A percentile compares a stretch with the other conserved stretches of the same genome.
phyloP scores from a whole-genome alignment of 2,797 vertebrate genomes.

The Geotrypetes seraphini region DNA sequence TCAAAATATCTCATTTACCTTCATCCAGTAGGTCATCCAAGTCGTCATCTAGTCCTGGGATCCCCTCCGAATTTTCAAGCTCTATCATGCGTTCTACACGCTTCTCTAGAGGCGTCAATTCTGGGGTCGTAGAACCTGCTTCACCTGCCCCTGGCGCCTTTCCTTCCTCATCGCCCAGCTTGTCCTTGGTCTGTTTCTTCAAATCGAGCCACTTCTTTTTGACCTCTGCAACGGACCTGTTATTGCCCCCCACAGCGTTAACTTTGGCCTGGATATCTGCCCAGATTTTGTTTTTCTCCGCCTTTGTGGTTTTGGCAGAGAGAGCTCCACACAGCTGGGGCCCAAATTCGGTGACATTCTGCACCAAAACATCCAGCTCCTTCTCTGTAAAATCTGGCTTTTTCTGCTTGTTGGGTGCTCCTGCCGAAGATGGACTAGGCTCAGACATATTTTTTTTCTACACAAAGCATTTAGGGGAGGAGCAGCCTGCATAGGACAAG shows the following conservation, averaged over 20 bases:
- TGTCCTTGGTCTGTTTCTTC: slow-evolving; percentile 9
- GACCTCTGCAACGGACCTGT: slow-evolving; percentile 8
- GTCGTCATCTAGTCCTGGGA: slow-evolving; percentile 1
- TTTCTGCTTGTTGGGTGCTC: slow-evolving; percentile 7
- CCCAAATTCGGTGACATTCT: slow-evolving; percentile 7
- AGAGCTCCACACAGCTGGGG: slow-evolving; percentile 2
- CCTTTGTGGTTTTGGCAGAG: slow-evolving; percentile 9
- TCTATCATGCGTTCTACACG: slow-evolving; percentile 3
- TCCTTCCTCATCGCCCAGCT: background rate
- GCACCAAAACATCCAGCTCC: slow-evolving; percentile 10
- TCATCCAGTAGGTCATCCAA: no score
- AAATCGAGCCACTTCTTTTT: slow-evolving; percentile 7
- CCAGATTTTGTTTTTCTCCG: slow-evolving; percentile 15
- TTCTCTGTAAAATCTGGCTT: slow-evolving; percentile 7
- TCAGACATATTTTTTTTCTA: slow-evolving; percentile 3
- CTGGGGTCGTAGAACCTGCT: background rate
- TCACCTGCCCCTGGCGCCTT: background rate
- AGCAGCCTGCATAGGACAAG: no score
- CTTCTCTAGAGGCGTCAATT: background rate
- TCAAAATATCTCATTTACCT: no score
- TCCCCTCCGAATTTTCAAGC: slow-evolving; percentile 2
- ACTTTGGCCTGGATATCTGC: slow-evolving; percentile 13
- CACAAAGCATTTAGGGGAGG: no score
- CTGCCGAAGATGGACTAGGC: slow-evolving; percentile 12
- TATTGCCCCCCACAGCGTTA: slow-evolving; percentile 4